phyloP scores from a whole-genome alignment of 1,140 invertebrate genomes.

The Tigriopus japonicus region DNA sequence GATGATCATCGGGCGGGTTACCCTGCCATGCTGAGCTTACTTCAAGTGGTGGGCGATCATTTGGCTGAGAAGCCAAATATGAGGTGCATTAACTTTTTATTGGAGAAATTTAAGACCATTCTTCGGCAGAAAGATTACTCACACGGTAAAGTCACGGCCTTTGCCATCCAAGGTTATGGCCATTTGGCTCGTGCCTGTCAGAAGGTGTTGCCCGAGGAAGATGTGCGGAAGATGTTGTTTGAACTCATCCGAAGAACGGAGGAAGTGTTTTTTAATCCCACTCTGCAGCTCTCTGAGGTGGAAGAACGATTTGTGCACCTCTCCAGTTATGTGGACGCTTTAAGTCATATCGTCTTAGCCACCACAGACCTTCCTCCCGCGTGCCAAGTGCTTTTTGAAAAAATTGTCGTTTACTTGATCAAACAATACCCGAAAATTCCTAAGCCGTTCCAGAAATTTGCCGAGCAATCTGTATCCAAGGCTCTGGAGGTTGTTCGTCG shows the following conservation, averaged over 20 bases:
- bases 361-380: background rate
- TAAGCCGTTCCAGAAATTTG: no score
- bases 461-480: no score
- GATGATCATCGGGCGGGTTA: background rate
- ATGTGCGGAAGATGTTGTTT: background rate
- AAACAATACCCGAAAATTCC: no score
- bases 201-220: background rate
- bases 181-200: background rate
- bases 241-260: background rate
- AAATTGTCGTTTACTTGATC: no score
- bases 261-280: background rate
- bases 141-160: background rate
- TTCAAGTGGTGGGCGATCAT: no score
- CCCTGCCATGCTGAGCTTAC: no score
- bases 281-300: background rate
- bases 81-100: background rate
- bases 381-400: background rate
- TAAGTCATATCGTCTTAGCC: no score
- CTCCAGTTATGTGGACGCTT: background rate
- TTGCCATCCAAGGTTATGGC: background rate
- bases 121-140: background rate
- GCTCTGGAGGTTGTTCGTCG: no score
- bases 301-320: background rate
- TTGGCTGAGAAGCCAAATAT: background rate
- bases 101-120: background rate